Base-by-base conservation (phyloP, 2,888 invertebrate species). In the Acleris cristana region DNA sequence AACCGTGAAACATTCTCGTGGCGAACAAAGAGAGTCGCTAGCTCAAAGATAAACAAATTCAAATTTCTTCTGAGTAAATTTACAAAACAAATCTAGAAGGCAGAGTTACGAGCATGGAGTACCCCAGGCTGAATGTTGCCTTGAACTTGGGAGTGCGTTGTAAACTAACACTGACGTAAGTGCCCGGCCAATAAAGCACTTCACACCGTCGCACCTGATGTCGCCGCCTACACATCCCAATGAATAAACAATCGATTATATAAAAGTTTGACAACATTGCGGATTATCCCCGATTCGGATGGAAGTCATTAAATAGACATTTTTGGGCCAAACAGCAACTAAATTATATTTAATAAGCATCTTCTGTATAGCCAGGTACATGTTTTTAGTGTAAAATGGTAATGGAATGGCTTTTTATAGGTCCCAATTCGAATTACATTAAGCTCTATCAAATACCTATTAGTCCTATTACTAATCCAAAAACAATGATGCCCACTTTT, bases 61-160 rank as follows among this genome's bases (percentile, higher is more conserved):
- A 67, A 63, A 57, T 48, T 62, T 16, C 58, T 3, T 44, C 53
- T 16, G 21, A 48, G 48, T 23, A 34, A 67, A 67, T 63, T 56
- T 62, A 18, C 52, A 68, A 61, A 40, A 69, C 69, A 64, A 56
- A 71, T 69, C 53, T 64, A 70, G 52, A 65, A 44, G 69, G 62
- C 48, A 44, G 40, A 18, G 23, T 51, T 51, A 16, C 14, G 34
- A 49, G 8, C 62, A 64, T 73, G 76, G 75, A 75, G 76, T 75
- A 80, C 76, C 72, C 75, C 72, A 74, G 72, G 72, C 70, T 65
- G 59, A 44, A 68, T 73, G 71, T 79, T 79, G 71, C 90, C 91
- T 92, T 92, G 90, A 92, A 91, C 91, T 90, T 90, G 81, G 71
- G 80, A 81, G 76, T 78, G 74, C 77, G 79, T 77, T 82, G 83